Evolutionary conservation across 1,140 invertebrate genomes (phyloP).

Genomic region (Choristoneura fumiferana): DNA sequence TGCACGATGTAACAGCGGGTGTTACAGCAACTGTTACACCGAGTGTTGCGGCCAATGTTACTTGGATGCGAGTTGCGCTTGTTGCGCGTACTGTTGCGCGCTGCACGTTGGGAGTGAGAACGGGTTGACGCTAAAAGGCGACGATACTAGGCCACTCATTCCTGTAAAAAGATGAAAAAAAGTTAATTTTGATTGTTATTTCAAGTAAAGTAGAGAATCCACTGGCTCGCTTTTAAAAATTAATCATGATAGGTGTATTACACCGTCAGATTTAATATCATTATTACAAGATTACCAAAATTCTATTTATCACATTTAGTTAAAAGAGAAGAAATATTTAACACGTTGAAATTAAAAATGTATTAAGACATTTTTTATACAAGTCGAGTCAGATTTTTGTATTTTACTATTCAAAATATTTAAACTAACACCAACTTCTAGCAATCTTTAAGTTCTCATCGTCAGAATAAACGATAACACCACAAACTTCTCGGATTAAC

Average conservation of each 20-base stretch:
- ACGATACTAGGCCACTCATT: conserved; percentile 88
- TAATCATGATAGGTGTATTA: no score
- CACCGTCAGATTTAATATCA: no score
- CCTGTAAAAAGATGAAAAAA: conserved; percentile 77
- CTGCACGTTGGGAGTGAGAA: conserved; percentile 94
- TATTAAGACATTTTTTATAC: no score
- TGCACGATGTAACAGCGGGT: background rate
- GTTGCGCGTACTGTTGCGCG: conserved; percentile 89
- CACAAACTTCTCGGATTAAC: conserved; percentile 5
- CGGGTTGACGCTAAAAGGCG: conserved; percentile 92
- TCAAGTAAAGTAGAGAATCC: background rate
- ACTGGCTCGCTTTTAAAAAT: no score
- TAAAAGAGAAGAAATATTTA: no score
- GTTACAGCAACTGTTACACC: background rate
- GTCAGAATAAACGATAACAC: conserved; percentile 11
- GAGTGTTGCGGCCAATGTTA: conserved; percentile 78
- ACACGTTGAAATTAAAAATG: no score
- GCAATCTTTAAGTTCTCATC: conserved; percentile 11
- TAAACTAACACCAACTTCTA: no score
- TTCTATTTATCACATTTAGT: no score
- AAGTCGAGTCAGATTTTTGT: no score
- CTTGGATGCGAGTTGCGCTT: conserved; percentile 90
- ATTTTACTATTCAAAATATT: no score
- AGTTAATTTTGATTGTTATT: conserved; percentile 22
- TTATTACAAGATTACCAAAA: no score